Evolutionary conservation across 2,113 vertebrate species (phyloP), one percentile per base, ranked within the genome.

Genomic region (Anoplopoma fimbria): DNA sequence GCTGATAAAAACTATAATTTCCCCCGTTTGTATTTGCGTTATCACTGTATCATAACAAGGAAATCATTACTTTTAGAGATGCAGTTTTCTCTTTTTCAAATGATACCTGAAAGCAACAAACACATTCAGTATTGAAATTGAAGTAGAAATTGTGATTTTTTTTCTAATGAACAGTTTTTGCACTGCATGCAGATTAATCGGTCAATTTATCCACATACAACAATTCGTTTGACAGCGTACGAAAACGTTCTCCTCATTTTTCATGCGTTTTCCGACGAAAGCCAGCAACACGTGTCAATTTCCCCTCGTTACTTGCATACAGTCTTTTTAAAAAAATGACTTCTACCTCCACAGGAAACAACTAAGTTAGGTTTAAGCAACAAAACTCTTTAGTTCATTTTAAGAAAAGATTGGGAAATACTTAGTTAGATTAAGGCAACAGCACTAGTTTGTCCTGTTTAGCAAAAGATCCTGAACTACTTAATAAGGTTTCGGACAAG

Each of bases 1-100:
- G 23, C 47, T 15, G 83, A 87, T 82, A 78, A 87, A 71, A 76
- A 58, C 17, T 19, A 25, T 38, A 61, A 47, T 69, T 55, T 36
- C 55, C 31, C 31, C 58, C 84, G 67, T 60, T 62, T 67, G n/a
- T 79, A 73, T 70, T 4, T 21, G 12, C 3, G 3, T n/a, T 21
- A 63, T 71, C 34, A 1, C 9, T 38, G 2, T 42, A 19, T 57
- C 53, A 17, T 69, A 63, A 62, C 33, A 45, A 63, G 45, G 31
- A 40, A 77, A 70, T 51, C 4, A 4, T 69, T 10, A 4, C 29
- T 47, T 45, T 53, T 34, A 5, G 5, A 51, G 47, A 21, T 4
- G 27, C 34, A 23, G 25, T 9, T 69, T 25, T 47, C 29, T 47
- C 3, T 29, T 21, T 19, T 60, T 36, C 19, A 51, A 61, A 81